phyloP scores from a whole-genome alignment of 2,113 vertebrate genomes.

The Alethe diademata region DNA sequence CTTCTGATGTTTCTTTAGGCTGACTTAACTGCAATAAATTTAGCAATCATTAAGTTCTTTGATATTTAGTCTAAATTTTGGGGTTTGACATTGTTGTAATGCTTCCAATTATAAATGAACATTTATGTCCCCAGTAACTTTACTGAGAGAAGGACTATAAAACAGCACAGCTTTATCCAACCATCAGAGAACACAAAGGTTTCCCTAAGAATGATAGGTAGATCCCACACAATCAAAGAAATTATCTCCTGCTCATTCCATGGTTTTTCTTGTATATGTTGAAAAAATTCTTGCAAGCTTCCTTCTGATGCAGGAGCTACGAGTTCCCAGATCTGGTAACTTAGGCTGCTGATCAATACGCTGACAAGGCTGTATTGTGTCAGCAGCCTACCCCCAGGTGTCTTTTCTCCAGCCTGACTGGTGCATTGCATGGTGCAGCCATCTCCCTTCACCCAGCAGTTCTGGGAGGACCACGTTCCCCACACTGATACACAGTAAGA shows the following conservation, averaged over 20 bases:
- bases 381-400: neutral
- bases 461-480: neutral
- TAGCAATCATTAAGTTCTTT: neutral
- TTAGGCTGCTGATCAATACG: neutral
- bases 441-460: neutral
- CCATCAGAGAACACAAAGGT: neutral
- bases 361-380: neutral
- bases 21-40: neutral
- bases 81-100: neutral
- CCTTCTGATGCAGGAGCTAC: neutral
- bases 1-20: neutral
- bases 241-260: neutral
- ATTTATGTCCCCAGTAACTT: neutral
- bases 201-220: neutral
- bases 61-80: neutral
- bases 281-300: neutral
- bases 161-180: neutral
- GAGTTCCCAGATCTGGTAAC: neutral
- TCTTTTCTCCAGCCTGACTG: neutral
- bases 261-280: neutral
- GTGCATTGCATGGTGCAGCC: neutral
- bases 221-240: neutral
- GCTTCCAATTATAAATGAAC: neutral
- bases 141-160: neutral
- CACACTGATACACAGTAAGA: rapidly evolving